Evolutionary conservation across 92 coral and sea anemone species (phyloP), one percentile per base, ranked within the genome.

Genomic region (Parazoanthus darwini): DNA sequence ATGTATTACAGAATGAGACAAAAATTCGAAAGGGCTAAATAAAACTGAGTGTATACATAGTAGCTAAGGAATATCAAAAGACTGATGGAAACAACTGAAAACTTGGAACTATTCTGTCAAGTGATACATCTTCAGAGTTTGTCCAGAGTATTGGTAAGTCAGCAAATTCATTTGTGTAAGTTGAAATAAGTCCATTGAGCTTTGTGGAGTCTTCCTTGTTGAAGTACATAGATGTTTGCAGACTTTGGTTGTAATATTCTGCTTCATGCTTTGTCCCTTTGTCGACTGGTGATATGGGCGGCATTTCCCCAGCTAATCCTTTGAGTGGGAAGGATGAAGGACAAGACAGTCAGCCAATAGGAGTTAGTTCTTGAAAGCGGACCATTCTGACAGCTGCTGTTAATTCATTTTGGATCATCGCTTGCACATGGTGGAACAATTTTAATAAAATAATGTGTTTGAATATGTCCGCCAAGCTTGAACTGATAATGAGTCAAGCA

Each of bases 61-160:
- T 18, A 37, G 14, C 42, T 63, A 20, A 67, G 35, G 13, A 82
- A 26, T 13, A 36, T 67, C 65, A 82, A 18, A 67, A 82, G 35
- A 82, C 86, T 10, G 86, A 43, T 8, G 86, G 86, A 26, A 39
- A 82, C 1, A 14, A 66, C 16, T 68, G 77, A 16, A 82, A 29
- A 38, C 77, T 82, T 63, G 86, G 86, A 29, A 82, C 86, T 18
- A 82, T 82, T 67, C 63, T 82, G 37, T 82, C 86, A 68, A 82
- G 76, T 43, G 86, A 66, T 25, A 66, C 63, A n/a, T 82, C 86
- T 8, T 82, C 86, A 42, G 86, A 44, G 35, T 29, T 82, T 26
- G 35, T 82, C 77, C 86, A 82, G 48, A 82, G 33, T 43, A 66
- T 66, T 13, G 86, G 86, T 22, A 82, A 43, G 22, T 82, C 86